Percentiles rank a stretch among this genome's conserved stretches.
These are phyloP conservation scores for Isurus oxyrinchus DNA, from an alignment of 2,113 vertebrate species.

Conservation along the genomic window DNA sequence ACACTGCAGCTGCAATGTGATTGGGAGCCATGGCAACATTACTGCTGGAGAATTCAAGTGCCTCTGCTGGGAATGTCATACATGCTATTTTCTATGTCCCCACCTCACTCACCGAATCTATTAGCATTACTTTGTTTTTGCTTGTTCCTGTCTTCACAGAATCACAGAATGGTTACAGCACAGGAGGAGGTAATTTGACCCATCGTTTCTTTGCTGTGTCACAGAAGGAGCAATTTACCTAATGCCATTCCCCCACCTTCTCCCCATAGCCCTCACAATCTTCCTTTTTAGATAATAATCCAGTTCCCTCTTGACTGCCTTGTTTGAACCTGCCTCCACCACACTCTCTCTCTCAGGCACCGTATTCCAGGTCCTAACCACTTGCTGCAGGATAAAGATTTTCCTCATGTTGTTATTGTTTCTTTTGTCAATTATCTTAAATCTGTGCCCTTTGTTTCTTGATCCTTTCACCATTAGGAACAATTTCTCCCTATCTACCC, in stretches of 20 bases:
- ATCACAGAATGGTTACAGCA: not conserved
- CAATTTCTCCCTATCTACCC: too few relatives aligned
- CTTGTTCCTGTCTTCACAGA: not conserved
- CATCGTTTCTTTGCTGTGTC: not conserved
- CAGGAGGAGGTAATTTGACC: not conserved
- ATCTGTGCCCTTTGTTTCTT: too few relatives aligned
- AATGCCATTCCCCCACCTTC: not conserved
- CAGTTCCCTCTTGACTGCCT: not conserved
- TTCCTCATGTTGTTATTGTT: too few relatives aligned
- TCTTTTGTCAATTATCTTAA: too few relatives aligned
- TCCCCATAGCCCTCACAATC: not conserved
- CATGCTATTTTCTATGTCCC: not conserved
- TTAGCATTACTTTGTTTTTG: not conserved
- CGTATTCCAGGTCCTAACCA: too few relatives aligned
- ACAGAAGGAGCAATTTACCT: not conserved
- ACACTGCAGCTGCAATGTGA: slow-evolving; percentile 1
- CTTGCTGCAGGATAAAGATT: too few relatives aligned
- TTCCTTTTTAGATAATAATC: not conserved
- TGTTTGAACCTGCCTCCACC: not conserved
- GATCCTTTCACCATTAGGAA: too few relatives aligned
- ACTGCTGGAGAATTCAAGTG: not conserved
- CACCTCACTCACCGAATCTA: not conserved
- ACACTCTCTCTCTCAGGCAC: not conserved
- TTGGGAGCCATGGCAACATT: slow-evolving; percentile 15
- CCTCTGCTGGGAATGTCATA: not conserved